Evolutionary conservation across 2,113 vertebrate genomes (phyloP), one percentile per base, ranked within the genome.

Genomic region (Himantopus leucocephalus): DNA sequence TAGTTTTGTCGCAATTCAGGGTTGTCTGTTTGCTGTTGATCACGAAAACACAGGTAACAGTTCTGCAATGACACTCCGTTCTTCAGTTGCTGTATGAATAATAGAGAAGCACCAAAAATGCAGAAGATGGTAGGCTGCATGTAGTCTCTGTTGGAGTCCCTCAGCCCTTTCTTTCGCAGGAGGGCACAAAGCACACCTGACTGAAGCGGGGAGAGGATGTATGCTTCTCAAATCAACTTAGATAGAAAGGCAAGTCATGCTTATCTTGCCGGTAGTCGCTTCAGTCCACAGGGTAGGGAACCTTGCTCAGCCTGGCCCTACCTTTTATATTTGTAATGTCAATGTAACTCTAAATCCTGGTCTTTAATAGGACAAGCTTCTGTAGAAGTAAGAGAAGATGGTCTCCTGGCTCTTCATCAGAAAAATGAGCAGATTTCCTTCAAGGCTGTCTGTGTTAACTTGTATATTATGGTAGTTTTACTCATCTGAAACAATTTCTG

Each of bases 21-120:
- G n/a, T 12, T 35, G 34, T 20, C 0, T 47, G 7, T 85, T 89
- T 43, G n/a, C 52, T 10, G 7, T 26, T 12, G 1, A 7, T n/a
- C 4, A 0, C 20, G 29, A 29, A 32, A 63, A 67, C 29, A 8
- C 3, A 4, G 30, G 26, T 27, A 41, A 32, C 10, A 3, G 8
- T 37, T 85, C 58, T 56, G 35, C 24, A 8, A 0, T 17, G 52
- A 12, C 26, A 2, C 23, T 0, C n/a, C 6, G 1, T 26, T 52
- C 43, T 72, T n/a, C 29, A 20, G 0, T 5, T 32, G 20, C 29
- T 59, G 9, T 19, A 0, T 52, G 29, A 77, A 24, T 66, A 48
- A 66, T 8, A 72, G 50, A 41, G 72, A n/a, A 59, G 24, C 18
- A 43, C 39, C 63, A n/a, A 30, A 34, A 48, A 14, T 22, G 17